A percentile compares a stretch with the other conserved stretches of the same genome.
These are phyloP conservation scores for Alaudala cheleensis DNA, from an alignment of 2,113 vertebrate species.

Conservation along the genomic window DNA sequence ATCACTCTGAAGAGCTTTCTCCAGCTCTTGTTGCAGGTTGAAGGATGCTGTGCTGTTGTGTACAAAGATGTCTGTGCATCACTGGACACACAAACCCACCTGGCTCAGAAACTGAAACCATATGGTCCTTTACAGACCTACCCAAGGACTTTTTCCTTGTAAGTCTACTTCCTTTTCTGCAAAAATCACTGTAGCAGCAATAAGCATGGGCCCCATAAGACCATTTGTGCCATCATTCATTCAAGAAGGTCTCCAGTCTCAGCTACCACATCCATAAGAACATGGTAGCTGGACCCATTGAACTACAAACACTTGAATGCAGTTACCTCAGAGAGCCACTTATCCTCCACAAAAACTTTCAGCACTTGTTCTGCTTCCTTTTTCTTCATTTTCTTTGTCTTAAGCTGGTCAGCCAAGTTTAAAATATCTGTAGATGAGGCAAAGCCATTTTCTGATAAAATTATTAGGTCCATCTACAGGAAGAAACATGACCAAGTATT, in stretches of 20 bases:
- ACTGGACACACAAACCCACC: background rate
- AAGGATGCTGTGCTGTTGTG: background rate
- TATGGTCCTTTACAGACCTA: background rate
- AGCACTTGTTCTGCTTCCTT: constrained; percentile 88
- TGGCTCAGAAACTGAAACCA: background rate
- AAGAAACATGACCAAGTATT: constrained; percentile 13
- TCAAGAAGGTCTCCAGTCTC: background rate
- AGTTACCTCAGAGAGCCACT: constrained; percentile 90
- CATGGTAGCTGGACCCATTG: background rate
- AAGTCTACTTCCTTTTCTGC: background rate
- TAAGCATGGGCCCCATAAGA: background rate
- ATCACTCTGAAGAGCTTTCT: background rate
- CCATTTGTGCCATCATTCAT: background rate
- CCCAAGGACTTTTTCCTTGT: background rate
- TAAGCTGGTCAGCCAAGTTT: constrained; percentile 86
- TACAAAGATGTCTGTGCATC: background rate
- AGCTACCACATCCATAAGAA: background rate
- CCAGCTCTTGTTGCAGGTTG: background rate
- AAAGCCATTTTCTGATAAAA: constrained; percentile 86
- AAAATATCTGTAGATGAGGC: constrained; percentile 91
- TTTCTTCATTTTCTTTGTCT: constrained; percentile 91
- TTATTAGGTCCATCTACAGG: constrained; percentile 88
- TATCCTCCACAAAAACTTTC: constrained; percentile 88
- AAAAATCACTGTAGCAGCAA: background rate
- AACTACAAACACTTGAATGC: background rate